Evolutionary conservation across 2,113 vertebrate species (phyloP).

Genomic region (Lepisosteus oculatus): DNA sequence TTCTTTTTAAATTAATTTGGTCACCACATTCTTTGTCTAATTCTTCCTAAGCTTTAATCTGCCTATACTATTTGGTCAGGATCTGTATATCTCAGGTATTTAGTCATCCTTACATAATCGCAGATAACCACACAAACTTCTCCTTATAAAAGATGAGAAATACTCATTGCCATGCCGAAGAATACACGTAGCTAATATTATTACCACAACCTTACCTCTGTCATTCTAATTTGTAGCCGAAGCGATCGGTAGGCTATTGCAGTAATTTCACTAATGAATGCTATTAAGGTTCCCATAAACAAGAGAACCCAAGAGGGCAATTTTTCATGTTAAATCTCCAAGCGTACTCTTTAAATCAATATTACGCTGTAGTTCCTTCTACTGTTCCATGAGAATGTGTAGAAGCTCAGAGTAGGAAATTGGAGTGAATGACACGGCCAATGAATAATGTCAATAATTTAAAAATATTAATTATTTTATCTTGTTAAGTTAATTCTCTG

Average conservation of each 20-base stretch:
- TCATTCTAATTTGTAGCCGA: constrained; percentile 28
- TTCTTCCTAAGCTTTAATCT: no score
- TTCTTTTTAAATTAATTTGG: no score
- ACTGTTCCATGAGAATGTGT: constrained; percentile 23
- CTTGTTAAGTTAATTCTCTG: constrained; percentile 21
- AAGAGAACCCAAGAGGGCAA: constrained; percentile 29
- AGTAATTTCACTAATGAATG: constrained; percentile 50
- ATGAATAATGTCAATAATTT: constrained; percentile 24
- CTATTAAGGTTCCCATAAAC: constrained; percentile 33
- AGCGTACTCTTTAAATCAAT: constrained; percentile 40
- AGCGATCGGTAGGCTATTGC: constrained; percentile 33
- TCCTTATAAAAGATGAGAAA: no score
- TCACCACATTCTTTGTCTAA: no score
- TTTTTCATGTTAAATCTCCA: constrained; percentile 35
- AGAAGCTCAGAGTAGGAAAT: constrained; percentile 19
- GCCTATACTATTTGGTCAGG: neutral
- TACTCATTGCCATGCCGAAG: no score
- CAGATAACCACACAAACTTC: no score
- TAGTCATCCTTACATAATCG: no score
- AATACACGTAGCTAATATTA: no score
- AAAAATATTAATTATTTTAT: constrained; percentile 18
- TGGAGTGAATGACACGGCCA: constrained; percentile 11
- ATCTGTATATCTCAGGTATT: neutral
- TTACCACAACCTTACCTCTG: constrained; percentile 11
- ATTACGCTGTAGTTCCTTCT: constrained; percentile 36